Evolutionary conservation across 1,140 invertebrate genomes (phyloP).

Genomic region (Myzus persicae): DNA sequence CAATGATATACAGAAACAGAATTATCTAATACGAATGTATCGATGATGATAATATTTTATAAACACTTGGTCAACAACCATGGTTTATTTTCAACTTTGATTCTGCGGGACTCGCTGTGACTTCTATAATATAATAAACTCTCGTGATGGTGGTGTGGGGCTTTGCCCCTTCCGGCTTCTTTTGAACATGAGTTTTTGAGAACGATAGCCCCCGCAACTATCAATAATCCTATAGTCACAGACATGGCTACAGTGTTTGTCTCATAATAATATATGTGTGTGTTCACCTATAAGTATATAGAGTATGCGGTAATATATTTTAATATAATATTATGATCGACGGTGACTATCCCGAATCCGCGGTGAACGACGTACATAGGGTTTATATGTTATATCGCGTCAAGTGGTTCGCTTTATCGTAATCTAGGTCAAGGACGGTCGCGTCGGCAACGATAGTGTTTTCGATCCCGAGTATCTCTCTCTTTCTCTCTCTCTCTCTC

Average conservation of each 20-base stretch:
- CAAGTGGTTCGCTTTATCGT: not conserved
- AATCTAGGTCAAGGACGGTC: slow-evolving; percentile 41
- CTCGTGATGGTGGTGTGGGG: too few relatives aligned
- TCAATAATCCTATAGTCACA: too few relatives aligned
- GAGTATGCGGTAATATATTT: not conserved
- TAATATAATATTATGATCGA: not conserved
- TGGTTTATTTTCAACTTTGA: too few relatives aligned
- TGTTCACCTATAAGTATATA: not conserved
- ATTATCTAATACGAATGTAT: too few relatives aligned
- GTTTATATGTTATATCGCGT: not conserved
- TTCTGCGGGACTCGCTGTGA: too few relatives aligned
- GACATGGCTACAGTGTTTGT: not conserved
- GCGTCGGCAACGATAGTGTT: slow-evolving; percentile 8
- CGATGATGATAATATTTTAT: too few relatives aligned
- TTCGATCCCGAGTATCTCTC: not conserved
- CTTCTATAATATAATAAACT: too few relatives aligned
- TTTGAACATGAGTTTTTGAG: too few relatives aligned
- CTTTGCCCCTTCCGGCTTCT: too few relatives aligned
- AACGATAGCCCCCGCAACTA: too few relatives aligned
- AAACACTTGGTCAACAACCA: too few relatives aligned
- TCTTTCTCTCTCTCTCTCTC: not conserved
- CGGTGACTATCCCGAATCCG: not conserved
- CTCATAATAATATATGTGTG: not conserved
- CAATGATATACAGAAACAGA: too few relatives aligned
- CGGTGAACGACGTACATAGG: not conserved